A percentile compares a stretch with the other conserved stretches of the same genome.
These are phyloP conservation scores for Bryconaethiops microstoma DNA, from an alignment of 2,797 vertebrate genomes.

Conservation along the genomic window DNA sequence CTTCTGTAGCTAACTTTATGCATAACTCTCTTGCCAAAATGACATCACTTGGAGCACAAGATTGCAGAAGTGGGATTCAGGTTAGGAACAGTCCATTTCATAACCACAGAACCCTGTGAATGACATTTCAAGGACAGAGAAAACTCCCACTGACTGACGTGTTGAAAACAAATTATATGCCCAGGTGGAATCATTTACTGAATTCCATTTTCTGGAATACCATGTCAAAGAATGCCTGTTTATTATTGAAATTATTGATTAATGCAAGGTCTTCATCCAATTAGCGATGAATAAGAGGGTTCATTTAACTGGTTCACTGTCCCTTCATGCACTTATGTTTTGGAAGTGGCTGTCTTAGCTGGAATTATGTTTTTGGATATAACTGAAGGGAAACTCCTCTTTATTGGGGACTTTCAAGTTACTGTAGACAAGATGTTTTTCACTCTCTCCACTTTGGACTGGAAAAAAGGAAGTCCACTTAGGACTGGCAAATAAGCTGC, in stretches of 20 bases:
- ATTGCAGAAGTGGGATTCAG: not conserved
- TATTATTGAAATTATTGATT: not conserved
- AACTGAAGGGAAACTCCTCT: not conserved
- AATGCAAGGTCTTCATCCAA: not conserved
- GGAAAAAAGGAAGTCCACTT: conserved; percentile 4
- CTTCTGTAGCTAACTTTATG: conserved; percentile 66
- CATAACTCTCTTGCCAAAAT: conserved; percentile 62
- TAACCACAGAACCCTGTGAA: not conserved
- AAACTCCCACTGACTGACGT: not conserved
- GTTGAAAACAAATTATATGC: not conserved
- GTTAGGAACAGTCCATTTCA: not conserved
- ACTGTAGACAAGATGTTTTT: not conserved
- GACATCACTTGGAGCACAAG: conserved; percentile 53
- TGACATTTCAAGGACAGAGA: not conserved
- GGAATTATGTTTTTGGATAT: not conserved
- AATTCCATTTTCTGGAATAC: not conserved
- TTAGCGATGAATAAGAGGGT: not conserved
- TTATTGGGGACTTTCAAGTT: not conserved
- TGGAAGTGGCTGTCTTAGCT: not conserved
- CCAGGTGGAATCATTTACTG: not conserved
- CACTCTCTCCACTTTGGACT: not conserved
- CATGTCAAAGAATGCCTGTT: not conserved
- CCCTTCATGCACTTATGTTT: not conserved
- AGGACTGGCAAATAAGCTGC: not conserved
- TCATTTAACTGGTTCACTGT: not conserved